Evolutionary conservation across 2,888 invertebrate genomes (phyloP), one percentile per base, ranked within the genome.

Genomic region (Mellilla xanthometata): DNA sequence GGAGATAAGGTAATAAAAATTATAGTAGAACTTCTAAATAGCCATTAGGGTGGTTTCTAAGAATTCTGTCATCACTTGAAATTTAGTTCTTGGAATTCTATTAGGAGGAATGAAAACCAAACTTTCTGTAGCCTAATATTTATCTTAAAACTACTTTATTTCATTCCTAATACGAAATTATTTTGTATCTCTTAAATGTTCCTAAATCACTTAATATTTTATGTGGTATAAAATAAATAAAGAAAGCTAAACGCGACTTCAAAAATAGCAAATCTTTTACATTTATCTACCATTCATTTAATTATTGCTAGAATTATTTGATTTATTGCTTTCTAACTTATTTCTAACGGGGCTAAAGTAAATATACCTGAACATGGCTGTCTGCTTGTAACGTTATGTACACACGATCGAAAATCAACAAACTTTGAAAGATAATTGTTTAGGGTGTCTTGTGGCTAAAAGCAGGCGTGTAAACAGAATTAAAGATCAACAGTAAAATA

Each of bases 1-100:
- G 88, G 87, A 38, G 87, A 85, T 57, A 89, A 89, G 86, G 88
- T 89, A 83, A 78, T 19, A 19, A 6, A 19, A 19, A 19, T 6
- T 6, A 19, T 19, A 19, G 6, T 5, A 5, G 1, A 19, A 19
- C 4, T 1, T 19, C 15, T 1, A 19, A 19, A 19, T 19, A 5
- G 6, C 15, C 6, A 5, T 19, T 19, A 6, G 15, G 4, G 4
- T 19, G 6, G 6, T 5, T 19, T 19, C 15, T 1, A 1, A 5
- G 15, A 19, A 19, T 6, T n/a, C n/a, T n/a, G n/a, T n/a, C 3
- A 19, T 0, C 3, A 19, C 15, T 6, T 19, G 15, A 19, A 19
- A 19, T 19, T 3, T 19, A 19, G 3, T 19, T 6, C 4, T 19
- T n/a, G n/a, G 15, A 19, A 19, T 19, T 19, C 3, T 5, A 19